Base-by-base conservation (phyloP, 2,797 vertebrate species). In the Gouania willdenowi region DNA sequence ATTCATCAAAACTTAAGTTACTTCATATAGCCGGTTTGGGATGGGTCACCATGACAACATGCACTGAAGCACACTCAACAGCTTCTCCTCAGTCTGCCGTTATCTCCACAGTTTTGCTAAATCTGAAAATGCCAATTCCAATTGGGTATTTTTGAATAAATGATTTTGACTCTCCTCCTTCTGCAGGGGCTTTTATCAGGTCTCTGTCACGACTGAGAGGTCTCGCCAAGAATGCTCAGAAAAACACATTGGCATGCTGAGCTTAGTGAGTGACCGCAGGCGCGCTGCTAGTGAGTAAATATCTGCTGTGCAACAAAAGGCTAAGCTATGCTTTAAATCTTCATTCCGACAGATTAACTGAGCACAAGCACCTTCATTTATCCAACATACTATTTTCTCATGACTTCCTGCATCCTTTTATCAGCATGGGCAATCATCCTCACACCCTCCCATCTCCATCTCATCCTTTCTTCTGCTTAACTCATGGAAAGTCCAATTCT, bases 311-410 rank as follows among this genome's bases (percentile, higher is more conserved):
- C 45, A 39, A 60, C 43, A 71, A 67, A 51, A 59, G 52, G 63
- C 74, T 72, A 70, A 75, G 66, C 74, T 70, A 56, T 9, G 56
- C 52, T 59, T 69, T 80, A 73, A 81, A 75, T 82, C 79, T 67
- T 51, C 40, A 60, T 68, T 72, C 28, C 11, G 23, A 55, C 63
- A 67, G 75, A 77, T 80, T 75, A 75, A 54, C 31, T 33, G 38
- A 2, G 19, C 16, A 25, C 53, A 43, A 45, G 50, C 31, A 17
- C 19, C 31, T 25, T 59, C 10, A 4, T 80, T 75, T 57, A 58
- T 73, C 59, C 40, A 47, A 41, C 49, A 54, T 44, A 55, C 58
- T 42, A 41, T 60, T 64, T 56, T 61, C 29, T 65, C 40, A 66
- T 41, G 67, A 57, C 66, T 66, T 68, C 18, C 38, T 11, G 41